Evolutionary conservation across 53 echinoderm and acorn worm genomes (phyloP), one percentile per base, ranked within the genome.

Genomic region (Echinarachnius parma): DNA sequence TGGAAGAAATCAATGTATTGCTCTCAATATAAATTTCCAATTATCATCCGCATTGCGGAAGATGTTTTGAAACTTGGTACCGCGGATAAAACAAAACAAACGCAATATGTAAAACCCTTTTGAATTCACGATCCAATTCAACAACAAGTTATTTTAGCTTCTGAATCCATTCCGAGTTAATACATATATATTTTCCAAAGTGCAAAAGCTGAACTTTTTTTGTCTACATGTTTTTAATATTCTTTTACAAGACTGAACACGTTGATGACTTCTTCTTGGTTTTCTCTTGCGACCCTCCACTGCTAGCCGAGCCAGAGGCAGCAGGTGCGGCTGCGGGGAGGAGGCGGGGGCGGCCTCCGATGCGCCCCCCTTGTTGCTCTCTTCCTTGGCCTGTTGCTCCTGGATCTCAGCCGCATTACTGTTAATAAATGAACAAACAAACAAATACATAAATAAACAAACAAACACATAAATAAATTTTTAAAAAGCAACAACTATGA

Each of bases 261-360:
- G 57, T 72, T 28, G 74, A 72, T 26, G 74, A 72, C 26, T 72
- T 72, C 57, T 72, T 72, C 74, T 56, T 72, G 36, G 74, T 24
- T 19, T 72, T 72, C 5, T 52, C 69, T 2, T 35, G 15, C 33
- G 21, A 22, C 21, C 35, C 34, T 1, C 28, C 53, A 3, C 13
- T 25, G 20, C 50, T 32, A 9, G 1, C 33, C 11, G 52, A 4
- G 52, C 39, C 39, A 13, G 39, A 39, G 39, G 11, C 5, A 28
- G 28, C 57, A 4, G 7, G 5, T 5, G 26, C 26, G 25, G 26
- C 57, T 4, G 26, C 5, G 57, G 26, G 5, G 25, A 5, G 26
- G 57, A 7, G 20, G 32, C 14, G 13, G 13, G 14, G 0, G 72
- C 55, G 16, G 74, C 57, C 29, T 72, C 34, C 39, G 34, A 25